Conservation (phyloP, 2,888 invertebrate genomes). For the Heliconius hortense region DNA sequence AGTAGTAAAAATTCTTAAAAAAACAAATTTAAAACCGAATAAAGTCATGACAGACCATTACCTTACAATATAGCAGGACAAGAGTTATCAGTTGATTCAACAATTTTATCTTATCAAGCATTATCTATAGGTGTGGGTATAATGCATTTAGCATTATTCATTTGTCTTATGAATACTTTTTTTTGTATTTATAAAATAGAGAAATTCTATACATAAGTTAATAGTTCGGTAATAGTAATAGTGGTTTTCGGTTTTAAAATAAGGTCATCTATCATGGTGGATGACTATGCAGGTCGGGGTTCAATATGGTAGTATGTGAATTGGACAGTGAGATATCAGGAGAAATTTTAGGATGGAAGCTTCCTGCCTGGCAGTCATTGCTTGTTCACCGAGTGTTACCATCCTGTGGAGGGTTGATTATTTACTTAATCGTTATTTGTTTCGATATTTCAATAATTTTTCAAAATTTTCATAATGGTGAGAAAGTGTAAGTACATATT, state of each 20-base stretch:
- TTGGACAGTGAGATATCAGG: conserved; percentile 70
- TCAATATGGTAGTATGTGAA: conserved; percentile 70
- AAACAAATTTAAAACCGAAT: background rate
- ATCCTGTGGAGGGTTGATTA: conserved; percentile 78
- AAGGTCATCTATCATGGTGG: conserved; percentile 10
- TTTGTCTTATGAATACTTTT: conserved; percentile 52
- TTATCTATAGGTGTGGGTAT: conserved; percentile 68
- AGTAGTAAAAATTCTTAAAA: background rate
- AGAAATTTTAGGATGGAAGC: conserved; percentile 67
- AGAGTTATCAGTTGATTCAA: conserved; percentile 61
- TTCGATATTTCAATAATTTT: conserved; percentile 85
- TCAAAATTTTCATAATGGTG: conserved; percentile 83
- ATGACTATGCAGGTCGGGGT: conserved; percentile 12
- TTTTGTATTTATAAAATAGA: conserved; percentile 4
- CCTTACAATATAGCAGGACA: conserved; percentile 44
- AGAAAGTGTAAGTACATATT: conserved; percentile 72
- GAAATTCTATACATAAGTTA: background rate
- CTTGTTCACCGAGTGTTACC: conserved; percentile 70
- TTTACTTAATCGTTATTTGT: conserved; percentile 86
- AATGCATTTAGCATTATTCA: conserved; percentile 50
- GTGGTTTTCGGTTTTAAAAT: background rate
- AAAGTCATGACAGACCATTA: conserved; percentile 2
- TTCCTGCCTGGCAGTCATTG: conserved; percentile 72
- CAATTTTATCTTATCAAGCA: conserved; percentile 66
- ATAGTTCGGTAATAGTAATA: no score